These are phyloP conservation scores for Lysandra bellargus DNA, from an alignment of 2,888 invertebrate species.

Conservation along the genomic window DNA sequence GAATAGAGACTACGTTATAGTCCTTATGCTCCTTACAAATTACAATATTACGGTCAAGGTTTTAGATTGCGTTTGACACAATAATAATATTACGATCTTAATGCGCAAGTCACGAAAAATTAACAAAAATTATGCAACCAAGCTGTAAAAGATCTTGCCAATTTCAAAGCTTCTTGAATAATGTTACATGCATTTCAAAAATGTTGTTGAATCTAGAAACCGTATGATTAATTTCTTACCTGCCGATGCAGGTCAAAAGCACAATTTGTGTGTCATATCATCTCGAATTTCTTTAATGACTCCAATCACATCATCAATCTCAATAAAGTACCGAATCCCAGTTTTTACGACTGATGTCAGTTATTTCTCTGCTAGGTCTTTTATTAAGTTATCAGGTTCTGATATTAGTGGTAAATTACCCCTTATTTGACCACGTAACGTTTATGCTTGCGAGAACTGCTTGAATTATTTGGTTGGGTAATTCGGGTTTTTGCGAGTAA, in stretches of 20 bases:
- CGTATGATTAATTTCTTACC: background rate
- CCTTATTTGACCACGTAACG: constrained; percentile 29
- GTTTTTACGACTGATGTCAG: constrained; percentile 38
- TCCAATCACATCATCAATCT: constrained; percentile 26
- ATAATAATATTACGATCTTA: background rate
- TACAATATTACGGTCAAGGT: background rate
- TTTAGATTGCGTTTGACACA: background rate
- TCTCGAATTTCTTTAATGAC: background rate
- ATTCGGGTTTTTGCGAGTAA: constrained; percentile 23
- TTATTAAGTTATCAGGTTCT: constrained; percentile 45
- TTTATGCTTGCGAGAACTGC: constrained; percentile 27
- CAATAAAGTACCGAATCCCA: constrained; percentile 38
- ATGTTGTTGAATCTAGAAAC: background rate
- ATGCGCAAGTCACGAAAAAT: background rate
- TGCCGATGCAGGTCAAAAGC: background rate
- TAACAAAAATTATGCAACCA: background rate
- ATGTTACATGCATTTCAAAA: background rate
- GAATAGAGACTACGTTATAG: constrained; percentile 1
- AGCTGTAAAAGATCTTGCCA: too few relatives aligned
- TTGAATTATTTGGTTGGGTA: constrained; percentile 26
- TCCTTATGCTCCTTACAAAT: constrained; percentile 11
- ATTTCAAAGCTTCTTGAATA: too few relatives aligned
- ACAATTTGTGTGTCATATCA: background rate
- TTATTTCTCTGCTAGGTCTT: constrained; percentile 42
- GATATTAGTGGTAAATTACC: constrained; percentile 32